phyloP scores from a whole-genome alignment of 1,140 invertebrate species.

The Scylla paramamosain region DNA sequence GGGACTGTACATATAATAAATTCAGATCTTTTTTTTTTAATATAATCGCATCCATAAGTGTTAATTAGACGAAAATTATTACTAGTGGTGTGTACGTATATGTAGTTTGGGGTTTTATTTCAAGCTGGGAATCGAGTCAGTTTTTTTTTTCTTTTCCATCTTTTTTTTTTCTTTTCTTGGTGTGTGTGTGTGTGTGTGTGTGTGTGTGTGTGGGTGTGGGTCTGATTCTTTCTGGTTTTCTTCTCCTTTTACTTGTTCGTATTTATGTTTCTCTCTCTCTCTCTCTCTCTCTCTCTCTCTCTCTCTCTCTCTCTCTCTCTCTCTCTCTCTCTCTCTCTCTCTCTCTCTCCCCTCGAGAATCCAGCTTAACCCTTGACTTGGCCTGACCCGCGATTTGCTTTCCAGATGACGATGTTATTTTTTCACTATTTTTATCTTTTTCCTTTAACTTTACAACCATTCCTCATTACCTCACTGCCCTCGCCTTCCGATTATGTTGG shows the following conservation, averaged over 20 bases:
- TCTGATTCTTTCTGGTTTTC: too few species aligned
- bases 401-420: background rate
- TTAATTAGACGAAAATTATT: background rate
- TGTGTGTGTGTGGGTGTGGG: too few species aligned
- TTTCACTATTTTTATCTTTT: too few species aligned
- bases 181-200: too few species aligned
- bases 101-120: background rate
- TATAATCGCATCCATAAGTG: background rate
- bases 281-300: background rate
- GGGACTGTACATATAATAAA: background rate
- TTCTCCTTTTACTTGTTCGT: too few species aligned
- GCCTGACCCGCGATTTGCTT: background rate
- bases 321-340: slow-evolving; percentile 20
- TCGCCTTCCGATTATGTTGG: too few species aligned
- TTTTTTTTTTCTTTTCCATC: too few species aligned
- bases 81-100: background rate
- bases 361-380: slow-evolving; percentile 21
- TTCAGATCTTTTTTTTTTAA: background rate
- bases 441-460: too few species aligned
- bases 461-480: too few species aligned
- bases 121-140: too few species aligned
- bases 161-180: too few species aligned
- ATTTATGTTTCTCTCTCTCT: background rate
- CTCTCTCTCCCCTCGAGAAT: background rate
- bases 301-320: slow-evolving; percentile 11